Percentiles rank a stretch among this genome's conserved stretches.
Conservation (phyloP, 1,140 invertebrate genomes). For the Sipha flava region DNA sequence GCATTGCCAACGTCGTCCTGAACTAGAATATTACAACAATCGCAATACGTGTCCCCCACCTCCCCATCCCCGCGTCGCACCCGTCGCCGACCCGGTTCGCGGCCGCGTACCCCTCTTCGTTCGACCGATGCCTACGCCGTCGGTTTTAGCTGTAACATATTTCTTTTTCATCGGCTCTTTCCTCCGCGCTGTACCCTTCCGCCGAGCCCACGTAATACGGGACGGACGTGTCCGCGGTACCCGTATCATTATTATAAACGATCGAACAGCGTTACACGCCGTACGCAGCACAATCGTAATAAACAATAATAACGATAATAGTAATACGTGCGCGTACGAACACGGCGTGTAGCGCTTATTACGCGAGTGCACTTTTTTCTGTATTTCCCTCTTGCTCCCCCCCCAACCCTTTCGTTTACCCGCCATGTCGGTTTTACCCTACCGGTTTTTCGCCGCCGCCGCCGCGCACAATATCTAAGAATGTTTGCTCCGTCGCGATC, state of each 20-base stretch:
- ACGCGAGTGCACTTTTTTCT: not conserved
- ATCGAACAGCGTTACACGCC: too few species aligned
- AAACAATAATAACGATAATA: too few species aligned
- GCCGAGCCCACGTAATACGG: too few species aligned
- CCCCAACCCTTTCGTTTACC: not conserved
- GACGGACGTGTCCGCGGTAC: too few species aligned
- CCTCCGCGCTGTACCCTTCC: too few species aligned
- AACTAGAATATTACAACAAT: conserved; percentile 9
- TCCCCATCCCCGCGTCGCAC: not conserved
- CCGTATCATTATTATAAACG: too few species aligned
- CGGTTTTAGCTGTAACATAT: too few species aligned
- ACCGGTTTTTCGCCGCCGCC: not conserved
- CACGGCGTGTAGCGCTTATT: too few species aligned
- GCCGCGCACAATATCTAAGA: not conserved
- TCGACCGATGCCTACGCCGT: too few species aligned
- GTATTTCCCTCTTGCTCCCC: not conserved
- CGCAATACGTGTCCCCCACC: not conserved
- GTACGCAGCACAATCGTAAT: too few species aligned
- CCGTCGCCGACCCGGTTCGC: not conserved
- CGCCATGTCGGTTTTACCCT: not conserved
- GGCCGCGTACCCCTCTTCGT: too few species aligned
- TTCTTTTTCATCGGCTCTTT: not conserved
- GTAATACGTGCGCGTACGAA: too few species aligned
- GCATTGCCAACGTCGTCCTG: conserved; percentile 28
- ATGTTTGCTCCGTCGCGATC: not conserved